Percentiles rank a stretch among this genome's conserved stretches.
phyloP scores from a whole-genome alignment of 1,140 invertebrate species.

The Matsumurasca onukii region DNA sequence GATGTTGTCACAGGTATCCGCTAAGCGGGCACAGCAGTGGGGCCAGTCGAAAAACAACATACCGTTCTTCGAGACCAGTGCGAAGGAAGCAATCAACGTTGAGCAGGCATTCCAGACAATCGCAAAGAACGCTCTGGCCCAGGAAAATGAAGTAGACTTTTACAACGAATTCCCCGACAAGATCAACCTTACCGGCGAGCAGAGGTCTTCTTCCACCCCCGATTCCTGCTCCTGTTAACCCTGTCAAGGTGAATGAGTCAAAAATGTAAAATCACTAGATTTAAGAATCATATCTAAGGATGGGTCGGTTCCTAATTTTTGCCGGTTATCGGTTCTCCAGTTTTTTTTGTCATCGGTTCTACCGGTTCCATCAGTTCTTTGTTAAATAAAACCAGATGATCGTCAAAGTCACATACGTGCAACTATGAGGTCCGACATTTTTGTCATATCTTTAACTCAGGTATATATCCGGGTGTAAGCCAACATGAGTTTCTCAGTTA shows the following conservation, averaged over 20 bases:
- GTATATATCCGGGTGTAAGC: too few relatives aligned
- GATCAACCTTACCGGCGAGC: conserved; percentile 76
- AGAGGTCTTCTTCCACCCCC: conserved; percentile 61
- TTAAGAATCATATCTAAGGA: too few relatives aligned
- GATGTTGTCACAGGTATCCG: conserved; percentile 66
- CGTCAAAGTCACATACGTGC: too few relatives aligned
- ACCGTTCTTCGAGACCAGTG: conserved; percentile 98
- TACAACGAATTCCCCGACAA: conserved; percentile 98
- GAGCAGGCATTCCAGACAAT: conserved; percentile 98
- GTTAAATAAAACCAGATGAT: too few relatives aligned
- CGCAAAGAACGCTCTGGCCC: conserved; percentile 91
- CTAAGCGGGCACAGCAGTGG: conserved; percentile 96
- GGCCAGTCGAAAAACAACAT: conserved; percentile 98
- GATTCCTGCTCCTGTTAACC: conserved; percentile 71
- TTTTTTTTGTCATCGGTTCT: too few relatives aligned
- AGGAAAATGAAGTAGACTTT: conserved; percentile 74
- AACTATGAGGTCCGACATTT: too few relatives aligned
- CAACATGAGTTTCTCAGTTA: too few relatives aligned
- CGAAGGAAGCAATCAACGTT: conserved; percentile 97
- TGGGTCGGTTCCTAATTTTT: too few relatives aligned
- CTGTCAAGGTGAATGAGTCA: not conserved
- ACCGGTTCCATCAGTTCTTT: too few relatives aligned
- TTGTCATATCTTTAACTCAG: too few relatives aligned
- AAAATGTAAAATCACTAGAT: too few relatives aligned
- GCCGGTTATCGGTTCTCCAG: too few relatives aligned